Evolutionary conservation across 2,888 invertebrate genomes (phyloP).

Genomic region (Rambutsinella grinnellia): DNA sequence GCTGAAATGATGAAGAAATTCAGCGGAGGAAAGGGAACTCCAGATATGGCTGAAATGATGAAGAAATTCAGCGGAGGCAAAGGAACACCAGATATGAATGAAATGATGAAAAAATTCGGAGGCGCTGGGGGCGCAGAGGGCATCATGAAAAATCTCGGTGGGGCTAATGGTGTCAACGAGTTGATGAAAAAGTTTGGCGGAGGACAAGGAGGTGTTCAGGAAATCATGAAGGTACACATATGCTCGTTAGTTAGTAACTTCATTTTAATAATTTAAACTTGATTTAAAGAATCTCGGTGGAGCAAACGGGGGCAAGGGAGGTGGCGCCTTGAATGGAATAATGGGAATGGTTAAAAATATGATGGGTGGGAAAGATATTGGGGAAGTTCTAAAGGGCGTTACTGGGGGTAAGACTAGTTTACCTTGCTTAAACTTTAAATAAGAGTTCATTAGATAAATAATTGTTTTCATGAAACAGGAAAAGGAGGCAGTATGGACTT

Average conservation of each 20-base stretch:
- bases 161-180: background rate
- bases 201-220: conserved; percentile 1
- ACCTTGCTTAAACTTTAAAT: too few relatives aligned
- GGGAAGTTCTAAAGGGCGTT: conserved; percentile 18
- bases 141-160: conserved; percentile 10
- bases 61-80: conserved; percentile 3
- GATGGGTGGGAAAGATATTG: conserved; percentile 21
- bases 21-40: background rate
- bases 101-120: conserved; percentile 5
- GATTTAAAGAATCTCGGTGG: conserved; percentile 9
- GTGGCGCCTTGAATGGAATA: conserved; percentile 5
- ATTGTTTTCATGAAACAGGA: background rate
- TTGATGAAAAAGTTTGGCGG: background rate
- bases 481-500: conserved; percentile 23
- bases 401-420: conserved; percentile 3
- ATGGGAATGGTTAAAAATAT: conserved; percentile 30
- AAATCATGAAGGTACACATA: conserved; percentile 20
- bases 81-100: background rate
- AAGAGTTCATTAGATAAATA: background rate
- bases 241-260: too few relatives aligned
- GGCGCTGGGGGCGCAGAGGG: background rate
- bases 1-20: conserved; percentile 18
- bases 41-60: conserved; percentile 3
- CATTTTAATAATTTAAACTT: too few relatives aligned
- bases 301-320: conserved; percentile 9